These are phyloP conservation scores for Phortica magna DNA, from an alignment of 2,888 invertebrate species.

Conservation along the genomic window DNA sequence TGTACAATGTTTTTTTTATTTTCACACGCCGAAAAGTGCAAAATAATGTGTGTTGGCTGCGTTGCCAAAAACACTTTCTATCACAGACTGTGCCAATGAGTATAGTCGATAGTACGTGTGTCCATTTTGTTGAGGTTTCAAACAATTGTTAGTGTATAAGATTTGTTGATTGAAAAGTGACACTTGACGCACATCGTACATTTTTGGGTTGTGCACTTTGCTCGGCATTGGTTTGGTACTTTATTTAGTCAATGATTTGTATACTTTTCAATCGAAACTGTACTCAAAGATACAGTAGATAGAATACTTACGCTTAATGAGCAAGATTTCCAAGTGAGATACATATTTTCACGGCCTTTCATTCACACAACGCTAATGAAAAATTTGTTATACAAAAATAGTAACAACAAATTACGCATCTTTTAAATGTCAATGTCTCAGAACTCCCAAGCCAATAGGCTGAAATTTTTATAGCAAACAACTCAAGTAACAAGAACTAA, in stretches of 20 bases:
- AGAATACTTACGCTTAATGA: background rate
- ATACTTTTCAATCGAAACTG: too few species aligned
- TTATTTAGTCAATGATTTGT: background rate
- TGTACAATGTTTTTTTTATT: background rate
- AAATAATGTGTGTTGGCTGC: too few species aligned
- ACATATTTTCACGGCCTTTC: background rate
- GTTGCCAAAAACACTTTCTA: too few species aligned
- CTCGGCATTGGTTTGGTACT: background rate
- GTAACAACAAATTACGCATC: conserved; percentile 5
- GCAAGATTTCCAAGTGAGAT: background rate
- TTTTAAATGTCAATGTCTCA: conserved; percentile 30
- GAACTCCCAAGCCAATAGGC: conserved; percentile 12
- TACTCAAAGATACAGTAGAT: too few species aligned
- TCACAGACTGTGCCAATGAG: conserved; percentile 34
- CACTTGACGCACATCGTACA: background rate
- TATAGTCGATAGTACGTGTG: conserved; percentile 2
- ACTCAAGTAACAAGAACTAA: background rate
- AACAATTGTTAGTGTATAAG: background rate
- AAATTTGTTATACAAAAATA: conserved; percentile 12
- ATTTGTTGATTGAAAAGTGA: conserved; percentile 27
- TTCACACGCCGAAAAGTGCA: too few species aligned
- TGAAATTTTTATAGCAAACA: background rate
- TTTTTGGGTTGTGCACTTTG: background rate
- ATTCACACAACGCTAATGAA: background rate
- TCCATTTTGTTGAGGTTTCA: conserved; percentile 9